phyloP scores from a whole-genome alignment of 2,888 invertebrate species.

The Thelaira solivaga region DNA sequence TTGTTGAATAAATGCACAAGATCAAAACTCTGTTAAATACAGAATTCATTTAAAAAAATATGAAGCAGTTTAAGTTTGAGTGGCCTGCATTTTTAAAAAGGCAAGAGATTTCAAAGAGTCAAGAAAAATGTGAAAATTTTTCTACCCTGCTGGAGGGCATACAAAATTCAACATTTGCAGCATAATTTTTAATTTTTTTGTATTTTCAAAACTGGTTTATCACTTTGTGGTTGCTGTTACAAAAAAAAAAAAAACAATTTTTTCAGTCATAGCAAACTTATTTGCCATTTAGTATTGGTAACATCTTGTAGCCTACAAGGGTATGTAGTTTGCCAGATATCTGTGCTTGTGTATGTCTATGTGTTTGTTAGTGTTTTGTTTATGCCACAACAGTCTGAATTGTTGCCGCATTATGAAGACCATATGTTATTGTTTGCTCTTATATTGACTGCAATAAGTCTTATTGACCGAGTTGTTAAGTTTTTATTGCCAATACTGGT shows the following conservation, averaged over 20 bases:
- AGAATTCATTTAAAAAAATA: too few relatives aligned
- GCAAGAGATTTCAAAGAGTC: too few relatives aligned
- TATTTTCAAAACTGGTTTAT: slow-evolving; percentile 4
- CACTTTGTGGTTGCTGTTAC: slow-evolving; percentile 23
- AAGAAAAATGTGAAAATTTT: too few relatives aligned
- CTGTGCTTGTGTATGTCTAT: not conserved
- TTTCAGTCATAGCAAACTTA: not conserved
- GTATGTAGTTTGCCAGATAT: not conserved
- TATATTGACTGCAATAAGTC: slow-evolving; percentile 54
- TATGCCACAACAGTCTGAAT: slow-evolving; percentile 19
- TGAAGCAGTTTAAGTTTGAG: too few relatives aligned
- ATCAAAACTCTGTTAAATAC: too few relatives aligned
- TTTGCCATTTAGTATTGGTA: slow-evolving; percentile 9
- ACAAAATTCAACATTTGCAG: too few relatives aligned
- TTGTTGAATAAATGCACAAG: too few relatives aligned
- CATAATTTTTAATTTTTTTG: too few relatives aligned
- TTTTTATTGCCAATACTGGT: slow-evolving; percentile 28
- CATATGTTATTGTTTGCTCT: slow-evolving; percentile 46
- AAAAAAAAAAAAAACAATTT: too few relatives aligned
- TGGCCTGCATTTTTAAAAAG: too few relatives aligned
- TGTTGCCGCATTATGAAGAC: slow-evolving; percentile 40
- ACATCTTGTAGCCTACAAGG: slow-evolving; percentile 30
- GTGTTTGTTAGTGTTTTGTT: not conserved
- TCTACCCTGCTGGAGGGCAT: too few relatives aligned
- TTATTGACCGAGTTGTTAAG: slow-evolving; percentile 44